Evolutionary conservation across 2,113 vertebrate species (phyloP).

Genomic region (Oryctolagus cuniculus): DNA sequence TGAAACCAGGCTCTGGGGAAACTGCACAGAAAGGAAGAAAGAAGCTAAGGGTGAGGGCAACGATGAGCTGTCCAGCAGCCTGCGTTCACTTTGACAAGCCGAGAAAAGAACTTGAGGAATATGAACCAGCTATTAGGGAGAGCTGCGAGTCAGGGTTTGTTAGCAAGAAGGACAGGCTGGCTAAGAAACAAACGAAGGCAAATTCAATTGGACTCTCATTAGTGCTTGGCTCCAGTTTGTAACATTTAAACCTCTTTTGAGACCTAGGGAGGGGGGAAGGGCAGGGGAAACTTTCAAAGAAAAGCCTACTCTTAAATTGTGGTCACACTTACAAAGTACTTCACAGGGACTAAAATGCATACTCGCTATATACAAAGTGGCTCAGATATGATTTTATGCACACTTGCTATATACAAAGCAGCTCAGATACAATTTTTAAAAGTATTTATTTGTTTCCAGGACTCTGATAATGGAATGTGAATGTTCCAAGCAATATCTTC

Average conservation of each 20-base stretch:
- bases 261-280: not conserved
- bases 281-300: not conserved
- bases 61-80: constrained; percentile 66
- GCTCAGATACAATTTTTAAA: too few relatives aligned
- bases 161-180: constrained; percentile 64
- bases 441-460: too few relatives aligned
- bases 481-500: too few relatives aligned
- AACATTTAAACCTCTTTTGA: constrained; percentile 68
- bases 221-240: constrained; percentile 55
- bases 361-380: not conserved
- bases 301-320: not conserved
- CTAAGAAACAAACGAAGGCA: constrained; percentile 50
- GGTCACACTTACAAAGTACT: not conserved
- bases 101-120: constrained; percentile 61
- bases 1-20: constrained; percentile 51
- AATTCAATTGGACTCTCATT: constrained; percentile 64
- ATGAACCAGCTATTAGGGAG: constrained; percentile 69
- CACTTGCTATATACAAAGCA: not conserved
- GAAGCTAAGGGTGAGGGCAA: not conserved
- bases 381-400: not conserved
- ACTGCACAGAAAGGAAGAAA: constrained; percentile 11
- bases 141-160: constrained; percentile 38
- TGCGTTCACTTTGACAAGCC: constrained; percentile 56
- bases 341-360: not conserved
- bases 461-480: too few relatives aligned